Evolutionary conservation across 2,888 invertebrate species (phyloP).

Genomic region (Polyommatus iphigenia): DNA sequence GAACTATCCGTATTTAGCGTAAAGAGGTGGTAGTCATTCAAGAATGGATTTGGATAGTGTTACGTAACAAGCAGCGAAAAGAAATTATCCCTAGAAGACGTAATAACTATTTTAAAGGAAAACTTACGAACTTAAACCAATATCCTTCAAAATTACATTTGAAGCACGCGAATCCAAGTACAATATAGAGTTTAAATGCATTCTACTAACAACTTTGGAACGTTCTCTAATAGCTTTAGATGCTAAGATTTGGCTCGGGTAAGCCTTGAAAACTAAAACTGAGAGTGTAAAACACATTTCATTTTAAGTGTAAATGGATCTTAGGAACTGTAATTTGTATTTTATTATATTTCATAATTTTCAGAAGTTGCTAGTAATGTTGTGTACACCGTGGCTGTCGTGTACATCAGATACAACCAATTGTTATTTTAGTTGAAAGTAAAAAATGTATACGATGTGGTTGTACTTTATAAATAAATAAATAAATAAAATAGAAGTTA

Average conservation of each 20-base stretch:
- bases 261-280: slow-evolving; percentile 18
- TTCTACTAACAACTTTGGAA: slow-evolving; percentile 25
- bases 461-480: too few relatives aligned
- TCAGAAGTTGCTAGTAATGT: too few relatives aligned
- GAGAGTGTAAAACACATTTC: slow-evolving; percentile 10
- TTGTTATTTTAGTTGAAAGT: too few relatives aligned
- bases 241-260: slow-evolving; percentile 24
- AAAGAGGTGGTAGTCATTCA: too few relatives aligned
- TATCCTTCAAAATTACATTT: slow-evolving; percentile 18
- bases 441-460: too few relatives aligned
- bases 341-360: not conserved
- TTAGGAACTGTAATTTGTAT: not conserved
- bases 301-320: not conserved
- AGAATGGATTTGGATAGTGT: too few relatives aligned
- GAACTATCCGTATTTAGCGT: too few relatives aligned
- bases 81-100: too few relatives aligned
- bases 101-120: not conserved
- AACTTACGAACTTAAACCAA: not conserved
- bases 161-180: not conserved
- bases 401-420: too few relatives aligned
- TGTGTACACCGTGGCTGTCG: too few relatives aligned
- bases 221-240: slow-evolving; percentile 21
- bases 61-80: not conserved
- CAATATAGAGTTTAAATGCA: slow-evolving; percentile 21
- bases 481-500: too few relatives aligned